Evolutionary conservation across 2,888 invertebrate genomes (phyloP), one percentile per base, ranked within the genome.

Genomic region (Orthosia incerta): DNA sequence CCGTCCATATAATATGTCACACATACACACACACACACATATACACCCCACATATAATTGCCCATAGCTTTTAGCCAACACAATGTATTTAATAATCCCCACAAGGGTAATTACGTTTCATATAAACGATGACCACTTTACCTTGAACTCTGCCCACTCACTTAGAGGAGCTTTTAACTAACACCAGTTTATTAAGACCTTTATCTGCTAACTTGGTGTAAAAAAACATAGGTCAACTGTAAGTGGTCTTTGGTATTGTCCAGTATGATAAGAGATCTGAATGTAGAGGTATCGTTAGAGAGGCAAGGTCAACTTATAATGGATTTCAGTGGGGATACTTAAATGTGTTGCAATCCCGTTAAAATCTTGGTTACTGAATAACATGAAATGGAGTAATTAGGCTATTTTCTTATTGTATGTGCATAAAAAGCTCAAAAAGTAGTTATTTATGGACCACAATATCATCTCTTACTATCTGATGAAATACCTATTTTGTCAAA

Each of bases 51-150:
- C 62, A 68, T 26, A 84, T 81, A 81, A 81, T 81, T 81, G 80
- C 65, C 70, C 70, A 84, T 81, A 81, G 80, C 80, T 81, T 84
- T 81, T 81, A 81, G 84, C 84, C 80, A 67, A 57, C 80, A 80
- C 80, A 81, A 75, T 75, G 80, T 81, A 84, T 81, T 81, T 84
- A 81, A 81, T 84, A 80, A 84, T 76, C 84, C 81, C 81, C 81
- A 81, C 71, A 71, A 66, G 84, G 62, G 59, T 84, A 84, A 81
- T 81, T 81, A 84, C 64, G 31, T 71, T 71, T 84, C 71, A 80
- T 84, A 81, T 75, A 84, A 80, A 71, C 81, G 69, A 59, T 62
- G 84, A 31, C 80, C 81, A 81, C 65, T 80, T 84, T 81, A 68
- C 76, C 70, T 68, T 84, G 80, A 84, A 70, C 80, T 53, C 84